These are phyloP conservation scores for Pipistrellus pipistrellus DNA, from an alignment of 2,797 vertebrate genomes.

Conservation along the genomic window DNA sequence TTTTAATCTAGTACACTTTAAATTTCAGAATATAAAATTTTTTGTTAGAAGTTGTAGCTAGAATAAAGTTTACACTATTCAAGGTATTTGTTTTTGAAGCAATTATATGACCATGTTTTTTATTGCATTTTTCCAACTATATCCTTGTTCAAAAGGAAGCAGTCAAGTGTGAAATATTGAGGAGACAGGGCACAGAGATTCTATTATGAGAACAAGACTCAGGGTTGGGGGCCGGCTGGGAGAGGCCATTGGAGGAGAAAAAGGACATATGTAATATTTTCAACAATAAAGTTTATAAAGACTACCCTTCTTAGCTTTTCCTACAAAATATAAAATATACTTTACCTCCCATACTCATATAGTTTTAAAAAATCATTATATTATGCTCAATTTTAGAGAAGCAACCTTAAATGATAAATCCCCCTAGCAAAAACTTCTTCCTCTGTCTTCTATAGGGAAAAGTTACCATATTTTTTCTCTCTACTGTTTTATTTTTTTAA, in stretches of 20 bases:
- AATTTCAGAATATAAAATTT: background rate
- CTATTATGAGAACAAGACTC: background rate
- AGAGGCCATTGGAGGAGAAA: too few relatives aligned
- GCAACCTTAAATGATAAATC: background rate
- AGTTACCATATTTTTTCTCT: background rate
- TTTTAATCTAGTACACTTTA: conserved; percentile 8
- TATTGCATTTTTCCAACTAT: background rate
- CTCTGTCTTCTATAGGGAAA: conserved; percentile 2
- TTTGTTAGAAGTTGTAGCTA: conserved; percentile 39
- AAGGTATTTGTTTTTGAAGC: conserved; percentile 20
- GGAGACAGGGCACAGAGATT: background rate
- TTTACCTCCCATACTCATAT: conserved; percentile 48
- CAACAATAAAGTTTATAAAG: too few relatives aligned
- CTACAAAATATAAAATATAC: background rate
- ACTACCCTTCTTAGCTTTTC: background rate
- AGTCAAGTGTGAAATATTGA: background rate
- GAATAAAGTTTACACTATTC: conserved; percentile 15
- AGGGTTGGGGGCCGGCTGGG: too few relatives aligned
- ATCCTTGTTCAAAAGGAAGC: conserved; percentile 18
- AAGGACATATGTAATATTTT: too few relatives aligned
- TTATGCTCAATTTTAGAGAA: conserved; percentile 37
- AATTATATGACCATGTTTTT: background rate
- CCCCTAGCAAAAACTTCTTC: conserved; percentile 28
- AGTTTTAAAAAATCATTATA: conserved; percentile 7
- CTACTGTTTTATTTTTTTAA: conserved; percentile 39